Percentiles rank a stretch among this genome's conserved stretches.
phyloP scores from a whole-genome alignment of 2,888 invertebrate species.

The Spisula solida region DNA sequence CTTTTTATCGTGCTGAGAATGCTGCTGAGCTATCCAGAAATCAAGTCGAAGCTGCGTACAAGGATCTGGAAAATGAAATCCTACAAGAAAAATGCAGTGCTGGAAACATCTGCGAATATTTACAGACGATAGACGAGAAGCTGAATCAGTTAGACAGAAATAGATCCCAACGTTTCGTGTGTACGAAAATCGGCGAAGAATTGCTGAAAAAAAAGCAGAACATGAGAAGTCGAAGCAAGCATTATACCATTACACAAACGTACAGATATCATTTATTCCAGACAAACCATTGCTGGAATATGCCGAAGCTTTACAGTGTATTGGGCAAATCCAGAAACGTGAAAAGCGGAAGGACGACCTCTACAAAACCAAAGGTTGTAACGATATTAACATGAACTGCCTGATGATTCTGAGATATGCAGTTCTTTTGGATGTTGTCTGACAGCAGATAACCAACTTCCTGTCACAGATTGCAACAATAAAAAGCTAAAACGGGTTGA shows the following conservation, averaged over 20 bases:
- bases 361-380: background rate
- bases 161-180: constrained; percentile 7
- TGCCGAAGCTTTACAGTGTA: background rate
- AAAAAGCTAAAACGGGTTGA: background rate
- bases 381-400: background rate
- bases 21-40: background rate
- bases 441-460: constrained; percentile 1
- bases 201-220: background rate
- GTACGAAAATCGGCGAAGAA: background rate
- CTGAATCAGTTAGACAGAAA: background rate
- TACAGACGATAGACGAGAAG: background rate
- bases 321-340: too few relatives aligned
- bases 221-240: background rate
- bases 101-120: background rate
- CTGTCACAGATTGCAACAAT: constrained; percentile 17
- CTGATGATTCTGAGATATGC: background rate
- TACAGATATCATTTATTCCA: background rate
- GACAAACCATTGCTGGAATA: background rate
- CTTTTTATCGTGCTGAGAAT: too few relatives aligned
- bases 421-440: constrained; percentile 24
- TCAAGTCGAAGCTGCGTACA: background rate
- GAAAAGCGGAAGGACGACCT: background rate
- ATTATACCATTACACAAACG: background rate
- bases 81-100: background rate
- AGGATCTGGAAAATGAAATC: background rate